Base-by-base conservation (phyloP, 2,888 invertebrate genomes). In the Oligia strigilis region DNA sequence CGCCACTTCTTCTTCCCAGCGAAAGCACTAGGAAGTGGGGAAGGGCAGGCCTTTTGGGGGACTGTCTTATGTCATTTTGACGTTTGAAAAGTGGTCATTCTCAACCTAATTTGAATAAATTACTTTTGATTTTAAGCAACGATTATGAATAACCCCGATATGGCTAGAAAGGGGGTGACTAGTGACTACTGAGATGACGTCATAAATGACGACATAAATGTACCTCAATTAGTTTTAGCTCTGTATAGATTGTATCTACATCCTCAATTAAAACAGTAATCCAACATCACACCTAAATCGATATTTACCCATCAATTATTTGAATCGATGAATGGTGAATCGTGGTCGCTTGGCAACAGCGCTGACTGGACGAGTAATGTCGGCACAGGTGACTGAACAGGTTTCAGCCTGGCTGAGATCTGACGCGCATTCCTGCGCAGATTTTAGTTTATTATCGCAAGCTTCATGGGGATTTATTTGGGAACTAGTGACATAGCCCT, bases 341-440 rank as follows among this genome's bases (percentile, higher is more conserved):
- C 13, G 66, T 70, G 52, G 67, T 65, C 77, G 80, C 81, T 72
- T 84, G 77, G 87, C 78, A 86, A 89, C 86, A 78, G 80, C 52
- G 70, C 78, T 49, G 84, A 14, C 64, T 76, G 84, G 80, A 72
- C 62, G 81, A 75, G 67, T 78, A 65, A 88, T 88, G 87, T 88
- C 87, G 82, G 11, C 55, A 46, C 77, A 87, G 85, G 86, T 86
- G 82, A 88, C 72, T 17, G 82, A 89, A 90, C 90, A 75, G 90
- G 90, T 90, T 90, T 77, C 80, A 23, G 72, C 49, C 80, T 80
- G 82, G n/a, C 84, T 82, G 29, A 69, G 78, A 72, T 79, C 82
- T 81, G 80, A 82, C 67, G 78, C 81, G 78, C 60, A 89, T 82
- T 76, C 77, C 66, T 78, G 80, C 69, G 36, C 80, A 62, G 77